Evolutionary conservation across 2,797 vertebrate genomes (phyloP), one percentile per base, ranked within the genome.

Genomic region (Labroides dimidiatus): DNA sequence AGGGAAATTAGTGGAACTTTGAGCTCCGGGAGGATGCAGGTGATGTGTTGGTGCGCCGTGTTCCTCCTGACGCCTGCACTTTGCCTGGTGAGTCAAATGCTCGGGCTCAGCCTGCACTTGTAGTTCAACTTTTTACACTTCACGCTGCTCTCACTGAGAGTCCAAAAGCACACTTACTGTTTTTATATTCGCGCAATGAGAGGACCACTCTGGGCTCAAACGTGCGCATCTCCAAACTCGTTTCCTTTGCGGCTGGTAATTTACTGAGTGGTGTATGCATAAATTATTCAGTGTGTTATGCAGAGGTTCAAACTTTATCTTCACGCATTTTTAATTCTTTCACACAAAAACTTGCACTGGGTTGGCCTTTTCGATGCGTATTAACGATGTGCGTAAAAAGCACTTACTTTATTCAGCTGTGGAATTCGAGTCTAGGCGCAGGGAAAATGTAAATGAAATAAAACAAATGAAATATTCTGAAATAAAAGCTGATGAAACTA

Each of bases 21-120:
- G 94, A 92, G 82, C 95, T 91, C 94, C 79, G 89, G 93, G 95
- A 98, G 95, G 94, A 99, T 99, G 97, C 96, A 92, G 95, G 90
- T 95, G 93, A 94, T 94, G 87, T 93, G 95, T 82, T 96, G 96
- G 94, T 95, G 95, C 94, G 94, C 95, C 83, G 95, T 96, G 93
- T 94, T 98, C 88, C 93, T 98, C 89, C 93, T 98, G 88, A 94
- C 96, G 81, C 93, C 95, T 66, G 93, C 95, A 27, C 90, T 97
- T 55, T 95, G 93, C 92, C 94, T 97, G 97, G 97, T 99, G 93
- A 98, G 97, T 96, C 60, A 0, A 0, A 51, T 11, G 48, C 41
- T 39, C 41, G 14, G 37, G 5, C 30, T 64, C 59, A 20, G 45
- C n/a, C 23, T 66, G 5, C 6, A n/a, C 59, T 51, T 72, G 4